Conservation (phyloP, 2,113 vertebrate genomes). For the Calidris pugnax region DNA sequence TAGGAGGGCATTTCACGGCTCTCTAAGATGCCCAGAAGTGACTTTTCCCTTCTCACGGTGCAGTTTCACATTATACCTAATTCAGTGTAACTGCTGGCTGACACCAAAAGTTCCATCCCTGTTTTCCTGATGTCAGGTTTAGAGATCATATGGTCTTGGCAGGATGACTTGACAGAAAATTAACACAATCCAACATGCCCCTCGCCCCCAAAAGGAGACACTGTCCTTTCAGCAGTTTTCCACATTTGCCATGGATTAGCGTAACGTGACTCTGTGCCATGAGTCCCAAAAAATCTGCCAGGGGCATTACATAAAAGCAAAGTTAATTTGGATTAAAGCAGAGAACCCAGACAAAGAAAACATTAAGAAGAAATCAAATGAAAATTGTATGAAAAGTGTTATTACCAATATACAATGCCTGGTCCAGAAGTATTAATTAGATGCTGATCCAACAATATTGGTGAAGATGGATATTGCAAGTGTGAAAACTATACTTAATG, state of each 20-base stretch:
- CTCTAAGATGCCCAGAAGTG: conserved; percentile 27
- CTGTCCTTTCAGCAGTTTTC: neutral
- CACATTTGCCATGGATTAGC: neutral
- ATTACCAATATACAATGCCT: neutral
- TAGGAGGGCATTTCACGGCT: conserved; percentile 6
- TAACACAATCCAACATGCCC: neutral
- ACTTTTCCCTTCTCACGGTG: neutral
- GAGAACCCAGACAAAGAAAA: conserved; percentile 25
- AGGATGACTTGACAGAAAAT: neutral
- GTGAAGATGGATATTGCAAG: neutral
- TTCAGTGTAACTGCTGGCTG: neutral
- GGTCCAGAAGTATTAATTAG: conserved; percentile 11
- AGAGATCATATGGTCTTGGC: neutral
- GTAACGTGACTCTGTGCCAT: neutral
- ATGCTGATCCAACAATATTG: neutral
- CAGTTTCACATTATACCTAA: neutral
- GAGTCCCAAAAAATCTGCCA: conserved; percentile 19
- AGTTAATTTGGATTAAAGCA: conserved; percentile 33
- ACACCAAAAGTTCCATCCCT: neutral
- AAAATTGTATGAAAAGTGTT: neutral
- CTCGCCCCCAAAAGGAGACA: neutral
- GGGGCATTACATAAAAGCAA: conserved; percentile 21
- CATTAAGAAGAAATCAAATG: conserved; percentile 8
- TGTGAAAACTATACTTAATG: neutral
- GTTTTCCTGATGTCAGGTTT: neutral